Percentiles rank a stretch among this genome's conserved stretches.
Conservation (phyloP, 2,888 invertebrate species). For the Brenthis daphne region DNA sequence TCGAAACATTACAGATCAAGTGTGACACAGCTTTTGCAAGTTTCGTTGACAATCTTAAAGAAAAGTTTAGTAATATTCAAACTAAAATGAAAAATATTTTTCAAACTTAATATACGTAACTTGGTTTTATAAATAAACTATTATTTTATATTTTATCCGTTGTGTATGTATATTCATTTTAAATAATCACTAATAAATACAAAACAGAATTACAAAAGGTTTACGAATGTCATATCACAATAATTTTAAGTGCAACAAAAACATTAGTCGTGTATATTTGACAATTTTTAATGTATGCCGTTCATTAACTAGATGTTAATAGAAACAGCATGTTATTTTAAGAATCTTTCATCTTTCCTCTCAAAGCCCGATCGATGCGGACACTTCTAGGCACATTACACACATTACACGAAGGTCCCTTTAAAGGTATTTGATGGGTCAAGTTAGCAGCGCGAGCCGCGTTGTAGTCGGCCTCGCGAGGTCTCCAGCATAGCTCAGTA, state of each 20-base stretch:
- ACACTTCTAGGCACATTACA: conserved; percentile 59
- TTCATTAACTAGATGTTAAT: too few relatives aligned
- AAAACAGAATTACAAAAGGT: too few relatives aligned
- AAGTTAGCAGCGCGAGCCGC: conserved; percentile 61
- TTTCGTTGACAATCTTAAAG: conserved; percentile 29
- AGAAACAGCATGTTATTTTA: neutral
- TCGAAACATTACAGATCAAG: conserved; percentile 33
- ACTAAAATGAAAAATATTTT: conserved; percentile 49
- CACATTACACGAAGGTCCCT: conserved; percentile 48
- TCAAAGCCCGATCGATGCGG: conserved; percentile 53
- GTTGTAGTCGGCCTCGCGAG: conserved; percentile 61
- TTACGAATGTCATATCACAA: too few relatives aligned
- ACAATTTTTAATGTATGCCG: too few relatives aligned
- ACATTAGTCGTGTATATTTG: too few relatives aligned
- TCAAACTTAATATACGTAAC: conserved; percentile 41
- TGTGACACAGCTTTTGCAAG: conserved; percentile 21
- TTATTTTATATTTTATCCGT: neutral
- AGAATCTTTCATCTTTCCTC: conserved; percentile 44
- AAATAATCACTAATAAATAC: too few relatives aligned
- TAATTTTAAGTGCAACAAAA: too few relatives aligned
- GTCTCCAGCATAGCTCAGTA: conserved; percentile 66
- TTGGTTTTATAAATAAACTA: neutral
- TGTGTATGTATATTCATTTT: neutral
- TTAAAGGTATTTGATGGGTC: conserved; percentile 58
- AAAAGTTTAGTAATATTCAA: conserved; percentile 35